Base-by-base conservation (phyloP, 2,888 invertebrate species). In the Phragmatobia fuliginosa region DNA sequence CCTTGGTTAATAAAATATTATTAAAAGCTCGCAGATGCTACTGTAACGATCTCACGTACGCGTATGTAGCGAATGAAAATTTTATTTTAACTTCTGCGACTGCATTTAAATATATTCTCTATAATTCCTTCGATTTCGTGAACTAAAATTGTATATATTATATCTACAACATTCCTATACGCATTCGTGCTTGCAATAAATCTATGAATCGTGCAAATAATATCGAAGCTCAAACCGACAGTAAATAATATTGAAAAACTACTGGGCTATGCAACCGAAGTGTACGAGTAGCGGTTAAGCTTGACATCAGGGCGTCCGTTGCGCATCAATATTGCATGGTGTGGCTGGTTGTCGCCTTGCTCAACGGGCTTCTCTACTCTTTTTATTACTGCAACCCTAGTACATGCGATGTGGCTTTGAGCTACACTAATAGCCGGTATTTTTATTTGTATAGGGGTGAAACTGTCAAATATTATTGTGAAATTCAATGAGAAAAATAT, bases 321-420 rank as follows among this genome's bases (percentile, higher is more conserved):
- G 72, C 69, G 62, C 61, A 87, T 89, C 85, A 86, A 88, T 87
- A 86, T 87, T 87, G 87, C 85, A 88, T 74, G 72, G 80, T 79
- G 82, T 85, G 80, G 73, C 70, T 70, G 76, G 73, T 83, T 79
- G 78, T 71, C 77, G 68, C 71, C 62, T 66, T 45, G n/a, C 21
- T 18, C 6, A 16, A 32, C n/a, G 33, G 8, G 68, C 76, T 72
- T 70, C 80, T 70, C 74, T 78, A 73, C 83, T 82, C 78, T 79
- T 83, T 78, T 79, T 82, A 83, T 83, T 87, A 79, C 82, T 88
- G 82, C 66, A 72, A 76, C 72, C 86, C 84, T 85, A 73, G 87
- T 87, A 76, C 79, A 65, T 66, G 58, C 76, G 72, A 81, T 81
- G 74, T 79, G 68, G 77, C 82, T 83, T 81, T 70, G 72, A 74